Conservation (phyloP, 1,140 invertebrate genomes). For the Brachionus plicatilis region DNA sequence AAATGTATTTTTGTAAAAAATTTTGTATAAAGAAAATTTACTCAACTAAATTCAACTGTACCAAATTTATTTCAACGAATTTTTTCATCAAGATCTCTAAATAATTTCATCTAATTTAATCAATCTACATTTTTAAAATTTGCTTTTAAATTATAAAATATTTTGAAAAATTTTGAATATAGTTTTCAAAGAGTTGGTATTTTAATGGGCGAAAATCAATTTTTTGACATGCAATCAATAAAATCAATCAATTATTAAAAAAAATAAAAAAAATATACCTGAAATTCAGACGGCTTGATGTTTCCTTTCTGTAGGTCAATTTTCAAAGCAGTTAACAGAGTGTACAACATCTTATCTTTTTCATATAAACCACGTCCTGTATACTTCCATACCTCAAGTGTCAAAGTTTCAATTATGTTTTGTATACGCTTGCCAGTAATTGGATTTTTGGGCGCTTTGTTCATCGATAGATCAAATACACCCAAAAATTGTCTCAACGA, state of each 20-base stretch:
- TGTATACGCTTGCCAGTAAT: conserved; percentile 73
- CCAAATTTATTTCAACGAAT: too few species aligned
- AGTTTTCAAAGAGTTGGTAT: too few species aligned
- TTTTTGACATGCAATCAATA: conserved; percentile 49
- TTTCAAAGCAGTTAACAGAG: conserved; percentile 86
- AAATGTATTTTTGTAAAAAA: too few species aligned
- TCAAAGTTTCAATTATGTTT: conserved; percentile 82
- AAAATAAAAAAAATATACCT: conserved; percentile 49
- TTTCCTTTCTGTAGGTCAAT: conserved; percentile 76
- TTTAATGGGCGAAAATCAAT: not conserved
- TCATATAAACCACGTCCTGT: conserved; percentile 86
- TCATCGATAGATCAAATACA: conserved; percentile 68
- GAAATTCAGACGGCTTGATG: conserved; percentile 83
- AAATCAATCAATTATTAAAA: not conserved
- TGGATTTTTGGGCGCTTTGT: conserved; percentile 67
- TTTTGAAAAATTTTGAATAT: too few species aligned
- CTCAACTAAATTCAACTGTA: too few species aligned
- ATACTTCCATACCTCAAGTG: conserved; percentile 73
- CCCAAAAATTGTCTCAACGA: conserved; percentile 88
- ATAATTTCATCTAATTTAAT: too few species aligned
- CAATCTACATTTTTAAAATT: too few species aligned
- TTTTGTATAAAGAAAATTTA: too few species aligned
- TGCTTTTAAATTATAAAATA: too few species aligned
- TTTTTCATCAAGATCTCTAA: too few species aligned
- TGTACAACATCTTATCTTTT: conserved; percentile 83